phyloP scores from a whole-genome alignment of 2,797 vertebrate genomes.

The Lepidocolaptes lacrymiger region DNA sequence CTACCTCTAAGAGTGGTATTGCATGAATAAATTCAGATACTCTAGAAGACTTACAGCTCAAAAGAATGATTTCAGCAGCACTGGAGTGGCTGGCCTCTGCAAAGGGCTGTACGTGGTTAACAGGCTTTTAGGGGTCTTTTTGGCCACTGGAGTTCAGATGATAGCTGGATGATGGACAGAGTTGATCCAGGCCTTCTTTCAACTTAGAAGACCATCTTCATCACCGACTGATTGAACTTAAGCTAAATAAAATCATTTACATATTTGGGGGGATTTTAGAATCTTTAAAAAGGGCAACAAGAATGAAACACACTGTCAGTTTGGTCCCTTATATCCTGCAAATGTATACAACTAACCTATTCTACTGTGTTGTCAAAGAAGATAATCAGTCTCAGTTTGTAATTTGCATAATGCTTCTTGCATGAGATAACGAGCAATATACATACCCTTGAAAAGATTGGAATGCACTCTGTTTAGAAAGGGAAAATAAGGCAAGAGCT shows the following conservation, averaged over 20 bases:
- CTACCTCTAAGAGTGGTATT: constrained; percentile 2
- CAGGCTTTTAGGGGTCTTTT: neutral
- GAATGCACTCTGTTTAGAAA: neutral
- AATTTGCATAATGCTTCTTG: neutral
- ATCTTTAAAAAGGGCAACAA: neutral
- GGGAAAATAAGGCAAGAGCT: neutral
- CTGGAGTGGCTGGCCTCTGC: neutral
- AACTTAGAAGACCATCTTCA: neutral
- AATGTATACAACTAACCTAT: neutral
- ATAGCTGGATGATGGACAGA: neutral
- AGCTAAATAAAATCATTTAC: neutral
- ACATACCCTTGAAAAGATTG: neutral
- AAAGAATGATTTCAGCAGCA: neutral
- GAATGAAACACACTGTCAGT: neutral
- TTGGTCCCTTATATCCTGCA: neutral
- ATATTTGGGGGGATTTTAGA: neutral
- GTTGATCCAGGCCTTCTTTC: neutral
- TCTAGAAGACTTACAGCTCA: neutral
- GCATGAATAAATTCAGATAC: neutral
- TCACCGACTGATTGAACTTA: neutral
- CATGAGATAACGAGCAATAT: neutral
- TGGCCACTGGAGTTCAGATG: neutral
- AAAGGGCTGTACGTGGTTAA: neutral
- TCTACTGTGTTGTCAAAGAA: neutral
- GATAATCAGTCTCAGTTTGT: neutral